Evolutionary conservation across 2,888 invertebrate species (phyloP).

Genomic region (Pemphredon lugubris): DNA sequence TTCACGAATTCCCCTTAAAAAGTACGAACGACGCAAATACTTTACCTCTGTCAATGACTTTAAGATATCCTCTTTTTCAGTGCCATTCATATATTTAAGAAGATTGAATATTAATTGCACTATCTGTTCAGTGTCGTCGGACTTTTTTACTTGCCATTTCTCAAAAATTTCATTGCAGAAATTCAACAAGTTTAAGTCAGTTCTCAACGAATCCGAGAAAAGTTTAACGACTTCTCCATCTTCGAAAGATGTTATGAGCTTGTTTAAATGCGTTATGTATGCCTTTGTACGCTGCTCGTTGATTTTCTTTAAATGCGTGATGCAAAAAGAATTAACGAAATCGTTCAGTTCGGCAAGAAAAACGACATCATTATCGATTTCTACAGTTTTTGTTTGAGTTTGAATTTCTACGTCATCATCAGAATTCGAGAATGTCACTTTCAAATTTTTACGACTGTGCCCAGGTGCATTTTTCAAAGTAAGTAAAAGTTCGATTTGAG

Average conservation of each 20-base stretch:
- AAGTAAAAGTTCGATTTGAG: slow-evolving; percentile 82
- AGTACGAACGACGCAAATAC: too few species aligned
- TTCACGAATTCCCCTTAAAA: background rate
- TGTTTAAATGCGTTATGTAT: slow-evolving; percentile 82
- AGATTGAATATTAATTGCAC: slow-evolving; percentile 86
- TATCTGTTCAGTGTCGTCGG: slow-evolving; percentile 82
- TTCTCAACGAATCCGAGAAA: slow-evolving; percentile 76
- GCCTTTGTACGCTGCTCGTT: slow-evolving; percentile 78
- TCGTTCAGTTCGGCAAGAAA: slow-evolving; percentile 82
- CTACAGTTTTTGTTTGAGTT: slow-evolving; percentile 18
- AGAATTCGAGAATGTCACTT: slow-evolving; percentile 82
- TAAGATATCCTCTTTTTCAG: slow-evolving; percentile 83
- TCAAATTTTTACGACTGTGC: slow-evolving; percentile 81
- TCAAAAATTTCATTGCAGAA: slow-evolving; percentile 80
- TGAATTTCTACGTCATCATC: slow-evolving; percentile 61
- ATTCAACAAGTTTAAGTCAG: slow-evolving; percentile 69
- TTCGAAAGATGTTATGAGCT: slow-evolving; percentile 84
- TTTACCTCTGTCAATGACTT: slow-evolving; percentile 83
- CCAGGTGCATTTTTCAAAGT: slow-evolving; percentile 80
- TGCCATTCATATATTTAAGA: slow-evolving; percentile 82
- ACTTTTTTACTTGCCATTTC: slow-evolving; percentile 82
- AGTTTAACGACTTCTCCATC: slow-evolving; percentile 82
- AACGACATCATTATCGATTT: slow-evolving; percentile 67
- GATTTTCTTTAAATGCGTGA: slow-evolving; percentile 84
- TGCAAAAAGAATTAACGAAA: slow-evolving; percentile 81